Evolutionary conservation across 64 coral and sea anemone genomes (phyloP).

Genomic region (Pachyseris speciosa): DNA sequence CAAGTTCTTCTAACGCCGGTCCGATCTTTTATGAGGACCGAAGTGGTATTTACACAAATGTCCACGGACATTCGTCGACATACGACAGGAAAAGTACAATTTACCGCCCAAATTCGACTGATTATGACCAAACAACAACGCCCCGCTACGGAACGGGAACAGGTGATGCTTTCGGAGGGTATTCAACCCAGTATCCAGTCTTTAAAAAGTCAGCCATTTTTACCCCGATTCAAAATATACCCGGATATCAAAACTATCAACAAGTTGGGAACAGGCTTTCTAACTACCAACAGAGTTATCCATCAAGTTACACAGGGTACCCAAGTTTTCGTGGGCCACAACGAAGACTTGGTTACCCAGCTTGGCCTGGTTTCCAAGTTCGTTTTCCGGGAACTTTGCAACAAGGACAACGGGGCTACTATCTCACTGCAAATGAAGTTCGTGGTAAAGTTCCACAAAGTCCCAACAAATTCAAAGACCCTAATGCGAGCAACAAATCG

Average conservation of each 20-base stretch:
- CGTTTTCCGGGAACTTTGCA: background rate
- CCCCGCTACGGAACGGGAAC: background rate
- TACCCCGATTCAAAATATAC: background rate
- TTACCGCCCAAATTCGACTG: background rate
- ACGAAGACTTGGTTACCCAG: background rate
- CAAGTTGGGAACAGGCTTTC: background rate
- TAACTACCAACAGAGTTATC: background rate
- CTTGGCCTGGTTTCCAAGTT: background rate
- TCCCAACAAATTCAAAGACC: background rate
- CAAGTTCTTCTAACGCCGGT: background rate
- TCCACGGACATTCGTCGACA: background rate
- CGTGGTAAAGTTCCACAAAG: background rate
- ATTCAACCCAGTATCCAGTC: background rate
- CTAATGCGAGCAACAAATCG: background rate
- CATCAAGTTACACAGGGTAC: background rate
- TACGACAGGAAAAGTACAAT: slow-evolving; percentile 12
- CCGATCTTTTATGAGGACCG: background rate
- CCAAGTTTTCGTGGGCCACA: background rate
- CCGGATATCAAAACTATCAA: background rate
- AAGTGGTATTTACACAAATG: background rate
- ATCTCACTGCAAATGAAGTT: background rate
- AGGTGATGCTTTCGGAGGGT: background rate
- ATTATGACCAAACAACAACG: background rate
- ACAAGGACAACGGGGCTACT: background rate
- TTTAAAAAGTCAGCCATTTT: background rate